Conservation (phyloP, 2,888 invertebrate genomes). For the Zygaena filipendulae region DNA sequence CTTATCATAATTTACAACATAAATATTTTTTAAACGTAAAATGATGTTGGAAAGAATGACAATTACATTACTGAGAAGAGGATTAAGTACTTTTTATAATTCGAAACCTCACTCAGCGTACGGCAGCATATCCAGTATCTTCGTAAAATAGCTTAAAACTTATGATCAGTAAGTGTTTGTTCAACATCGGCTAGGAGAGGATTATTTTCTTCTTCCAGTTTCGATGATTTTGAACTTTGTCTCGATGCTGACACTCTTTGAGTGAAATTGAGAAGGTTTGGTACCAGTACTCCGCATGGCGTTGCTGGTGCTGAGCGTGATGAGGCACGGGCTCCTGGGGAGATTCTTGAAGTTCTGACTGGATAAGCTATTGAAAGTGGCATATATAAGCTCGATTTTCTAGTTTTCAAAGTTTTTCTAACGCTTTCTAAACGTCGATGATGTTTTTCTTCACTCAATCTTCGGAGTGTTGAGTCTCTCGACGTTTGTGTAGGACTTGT, state of each 20-base stretch:
- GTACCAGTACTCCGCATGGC: constrained; percentile 77
- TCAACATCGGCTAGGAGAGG: constrained; percentile 67
- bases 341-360: constrained; percentile 37
- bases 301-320: constrained; percentile 85
- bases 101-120: too few relatives aligned
- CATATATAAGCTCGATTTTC: constrained; percentile 78
- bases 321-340: constrained; percentile 68
- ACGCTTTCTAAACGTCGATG: constrained; percentile 41
- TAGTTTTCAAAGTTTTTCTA: constrained; percentile 38
- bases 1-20: too few relatives aligned
- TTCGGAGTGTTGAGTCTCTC: constrained; percentile 77
- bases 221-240: constrained; percentile 53
- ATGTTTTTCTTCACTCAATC: constrained; percentile 53
- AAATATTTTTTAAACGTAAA: too few relatives aligned
- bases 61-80: too few relatives aligned
- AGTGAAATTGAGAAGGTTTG: constrained; percentile 71
- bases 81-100: too few relatives aligned
- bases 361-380: constrained; percentile 61
- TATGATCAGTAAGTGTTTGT: constrained; percentile 38
- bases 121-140: too few relatives aligned
- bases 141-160: too few relatives aligned
- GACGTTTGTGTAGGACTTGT: constrained; percentile 85
- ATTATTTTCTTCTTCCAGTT: constrained; percentile 69
- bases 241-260: constrained; percentile 62
- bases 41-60: too few relatives aligned